Base-by-base conservation (phyloP, 2,797 vertebrate genomes). In the Bradypus variegatus region DNA sequence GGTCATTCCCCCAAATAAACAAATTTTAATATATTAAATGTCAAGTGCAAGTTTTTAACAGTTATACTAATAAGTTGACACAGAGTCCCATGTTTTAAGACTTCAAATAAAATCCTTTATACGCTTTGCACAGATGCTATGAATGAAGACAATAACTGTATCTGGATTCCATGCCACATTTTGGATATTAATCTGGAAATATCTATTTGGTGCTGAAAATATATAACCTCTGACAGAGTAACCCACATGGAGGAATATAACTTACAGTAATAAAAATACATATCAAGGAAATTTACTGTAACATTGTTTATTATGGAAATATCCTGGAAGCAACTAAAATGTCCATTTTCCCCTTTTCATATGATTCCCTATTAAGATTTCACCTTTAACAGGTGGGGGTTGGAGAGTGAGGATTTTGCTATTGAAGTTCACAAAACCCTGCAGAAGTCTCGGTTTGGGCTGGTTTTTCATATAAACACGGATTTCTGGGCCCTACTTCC, bases 1-100 rank as follows among this genome's bases (percentile, higher is more conserved):
- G 78, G 65, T 41, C 86, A 86, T 86, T 73, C 5, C 82, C 41
- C 55, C 72, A 48, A 96, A 84, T 91, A 96, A 90, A 75, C 33
- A 95, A 86, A 9, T 88, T 41, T 21, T 80, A 73, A n/a, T 88
- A 78, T 70, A 70, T 85, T 33, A 62, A 89, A 48, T 64, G 60
- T 55, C 55, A 91, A 83, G 16, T 53, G 69, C 62, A 53, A 36
- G 55, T n/a, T 88, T 88, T 85, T 69, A 65, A 65, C 77, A 78
- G 53, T 88, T 92, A 78, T 91, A 84, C 36, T 7, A 21, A 50
- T 53, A 83, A 76, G 33, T 73, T 76, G 31, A 67, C 33, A 53
- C 38, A 25, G 62, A 62, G 21, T n/a, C 72, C 72, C 25, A 36
- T 5, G 14, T 27, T 81, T 81, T 69, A 76, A 90, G 69, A 82